These are phyloP conservation scores for Meghimatium bilineatum DNA, from an alignment of 2,888 invertebrate genomes.

Conservation along the genomic window DNA sequence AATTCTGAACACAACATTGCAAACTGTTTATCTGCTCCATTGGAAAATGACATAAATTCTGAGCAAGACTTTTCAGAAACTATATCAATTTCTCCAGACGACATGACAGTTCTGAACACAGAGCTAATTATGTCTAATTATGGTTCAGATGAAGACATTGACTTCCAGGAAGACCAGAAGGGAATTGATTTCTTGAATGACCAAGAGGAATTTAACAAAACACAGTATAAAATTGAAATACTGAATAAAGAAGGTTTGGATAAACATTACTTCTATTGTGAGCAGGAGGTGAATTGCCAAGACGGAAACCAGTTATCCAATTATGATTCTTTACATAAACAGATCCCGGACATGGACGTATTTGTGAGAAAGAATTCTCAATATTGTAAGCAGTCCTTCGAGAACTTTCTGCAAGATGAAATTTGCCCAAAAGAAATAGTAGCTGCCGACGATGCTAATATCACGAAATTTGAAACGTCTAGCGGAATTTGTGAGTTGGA, in stretches of 20 bases:
- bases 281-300: neutral
- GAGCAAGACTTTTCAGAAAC: neutral
- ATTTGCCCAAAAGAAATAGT: neutral
- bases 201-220: neutral
- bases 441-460: neutral
- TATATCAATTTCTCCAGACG: neutral
- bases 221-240: conserved; percentile 3
- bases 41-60: neutral
- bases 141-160: no score
- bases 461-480: neutral
- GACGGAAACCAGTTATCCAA: neutral
- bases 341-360: neutral
- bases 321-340: neutral
- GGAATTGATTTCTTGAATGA: no score
- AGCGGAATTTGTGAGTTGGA: neutral
- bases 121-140: neutral
- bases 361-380: neutral
- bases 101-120: neutral
- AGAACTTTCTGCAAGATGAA: neutral
- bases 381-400: neutral
- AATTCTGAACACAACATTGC: neutral
- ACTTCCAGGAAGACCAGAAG: no score
- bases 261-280: neutral
- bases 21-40: conserved; percentile 20
- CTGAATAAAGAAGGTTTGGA: neutral